A percentile compares a stretch with the other conserved stretches of the same genome.
phyloP scores from a whole-genome alignment of 1,140 invertebrate species.

The Drosophila mayri region DNA sequence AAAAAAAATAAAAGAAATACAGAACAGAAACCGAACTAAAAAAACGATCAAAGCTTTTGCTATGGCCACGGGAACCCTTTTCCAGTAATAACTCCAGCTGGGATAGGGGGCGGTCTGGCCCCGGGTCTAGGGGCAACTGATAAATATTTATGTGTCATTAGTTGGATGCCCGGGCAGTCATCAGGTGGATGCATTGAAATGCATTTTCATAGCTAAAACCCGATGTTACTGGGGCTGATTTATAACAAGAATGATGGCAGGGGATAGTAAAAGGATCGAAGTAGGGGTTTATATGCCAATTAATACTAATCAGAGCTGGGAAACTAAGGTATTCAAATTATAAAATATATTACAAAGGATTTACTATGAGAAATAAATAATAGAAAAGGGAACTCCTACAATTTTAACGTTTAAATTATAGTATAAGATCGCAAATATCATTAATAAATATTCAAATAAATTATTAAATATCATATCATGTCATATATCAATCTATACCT shows the following conservation, averaged over 20 bases:
- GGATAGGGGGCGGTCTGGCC: slow-evolving; percentile 7
- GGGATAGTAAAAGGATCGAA: background rate
- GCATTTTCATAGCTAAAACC: slow-evolving; percentile 30
- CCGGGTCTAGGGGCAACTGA: slow-evolving; percentile 27
- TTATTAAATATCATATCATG: too few species aligned
- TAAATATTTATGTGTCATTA: slow-evolving; percentile 83
- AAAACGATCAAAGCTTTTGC: slow-evolving; percentile 60
- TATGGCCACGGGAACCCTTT: slow-evolving; percentile 62
- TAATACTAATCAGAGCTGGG: too few species aligned
- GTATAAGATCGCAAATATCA: background rate
- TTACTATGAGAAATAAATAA: too few species aligned
- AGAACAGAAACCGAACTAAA: slow-evolving; percentile 20
- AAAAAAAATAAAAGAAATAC: slow-evolving; percentile 2
- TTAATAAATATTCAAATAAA: background rate
- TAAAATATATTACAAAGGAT: background rate
- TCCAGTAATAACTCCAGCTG: slow-evolving; percentile 56
- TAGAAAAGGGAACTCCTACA: background rate
- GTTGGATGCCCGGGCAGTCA: slow-evolving; percentile 58
- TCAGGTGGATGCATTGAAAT: slow-evolving; percentile 73
- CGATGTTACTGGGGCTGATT: slow-evolving; percentile 11
- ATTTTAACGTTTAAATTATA: background rate
- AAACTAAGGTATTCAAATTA: background rate
- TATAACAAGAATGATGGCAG: slow-evolving; percentile 9
- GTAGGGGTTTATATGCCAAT: too few species aligned
- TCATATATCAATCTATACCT: background rate